phyloP scores from a whole-genome alignment of 1,140 invertebrate genomes.

The Drosophila littoralis region DNA sequence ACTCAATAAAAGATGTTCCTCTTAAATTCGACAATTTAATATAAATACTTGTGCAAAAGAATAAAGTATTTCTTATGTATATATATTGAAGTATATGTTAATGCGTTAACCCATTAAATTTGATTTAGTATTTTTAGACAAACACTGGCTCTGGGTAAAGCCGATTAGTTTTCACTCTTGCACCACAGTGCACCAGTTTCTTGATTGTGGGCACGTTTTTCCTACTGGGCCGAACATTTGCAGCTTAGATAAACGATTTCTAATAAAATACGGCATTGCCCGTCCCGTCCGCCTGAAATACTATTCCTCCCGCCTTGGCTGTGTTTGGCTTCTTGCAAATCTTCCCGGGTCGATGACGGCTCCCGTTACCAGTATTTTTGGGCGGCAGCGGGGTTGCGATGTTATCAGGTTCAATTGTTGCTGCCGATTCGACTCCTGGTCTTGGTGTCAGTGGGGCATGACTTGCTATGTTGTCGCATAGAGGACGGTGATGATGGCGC shows the following conservation, averaged over 20 bases:
- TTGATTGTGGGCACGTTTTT: slow-evolving; percentile 54
- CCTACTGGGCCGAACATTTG: slow-evolving; percentile 48
- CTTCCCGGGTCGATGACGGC: slow-evolving; percentile 1
- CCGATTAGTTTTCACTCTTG: not conserved
- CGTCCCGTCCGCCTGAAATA: slow-evolving; percentile 65
- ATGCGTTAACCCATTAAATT: too few species aligned
- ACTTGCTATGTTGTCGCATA: not conserved
- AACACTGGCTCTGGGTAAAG: not conserved
- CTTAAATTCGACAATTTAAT: too few species aligned
- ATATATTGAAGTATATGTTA: too few species aligned
- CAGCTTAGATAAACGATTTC: slow-evolving; percentile 76
- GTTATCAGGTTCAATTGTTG: slow-evolving; percentile 74
- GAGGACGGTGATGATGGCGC: slow-evolving; percentile 59
- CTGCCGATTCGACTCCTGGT: slow-evolving; percentile 20
- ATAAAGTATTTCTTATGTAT: too few species aligned
- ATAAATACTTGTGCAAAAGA: too few species aligned
- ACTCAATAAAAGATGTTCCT: too few species aligned
- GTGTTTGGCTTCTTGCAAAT: slow-evolving; percentile 51
- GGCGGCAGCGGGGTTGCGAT: slow-evolving; percentile 34
- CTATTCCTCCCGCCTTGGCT: slow-evolving; percentile 37
- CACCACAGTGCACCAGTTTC: slow-evolving; percentile 47
- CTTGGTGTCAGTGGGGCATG: slow-evolving; percentile 1
- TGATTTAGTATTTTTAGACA: too few species aligned
- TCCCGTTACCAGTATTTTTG: slow-evolving; percentile 41
- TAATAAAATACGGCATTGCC: slow-evolving; percentile 69